Percentiles rank a stretch among this genome's conserved stretches.
Evolutionary conservation across 2,797 vertebrate genomes (phyloP).

Genomic region (Pseudopleuronectes americanus): DNA sequence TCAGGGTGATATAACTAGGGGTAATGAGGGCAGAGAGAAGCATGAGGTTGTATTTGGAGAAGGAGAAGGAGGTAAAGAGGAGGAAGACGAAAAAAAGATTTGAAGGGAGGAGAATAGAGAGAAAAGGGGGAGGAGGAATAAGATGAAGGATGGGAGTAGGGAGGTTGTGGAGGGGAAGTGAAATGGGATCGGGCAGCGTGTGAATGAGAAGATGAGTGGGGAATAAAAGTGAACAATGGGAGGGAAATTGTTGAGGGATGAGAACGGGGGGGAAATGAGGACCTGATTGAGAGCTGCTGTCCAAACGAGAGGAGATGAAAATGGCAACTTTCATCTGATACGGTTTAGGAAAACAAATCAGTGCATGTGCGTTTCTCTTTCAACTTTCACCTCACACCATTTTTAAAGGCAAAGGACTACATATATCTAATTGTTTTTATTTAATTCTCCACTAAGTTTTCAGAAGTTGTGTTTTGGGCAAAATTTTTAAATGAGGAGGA

Average conservation of each 20-base stretch:
- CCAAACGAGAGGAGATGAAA: constrained; percentile 1
- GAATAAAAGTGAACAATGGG: background rate
- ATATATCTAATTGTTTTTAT: no score
- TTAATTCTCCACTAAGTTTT: no score
- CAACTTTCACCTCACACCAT: no score
- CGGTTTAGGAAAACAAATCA: constrained; percentile 1
- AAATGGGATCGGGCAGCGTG: background rate
- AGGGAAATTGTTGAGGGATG: background rate
- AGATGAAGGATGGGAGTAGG: constrained; percentile 16
- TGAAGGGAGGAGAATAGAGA: background rate
- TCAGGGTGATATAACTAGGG: constrained; percentile 28
- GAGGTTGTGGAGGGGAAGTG: background rate
- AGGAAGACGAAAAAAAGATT: constrained; percentile 1
- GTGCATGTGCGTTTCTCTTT: background rate
- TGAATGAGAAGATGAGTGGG: constrained; percentile 2
- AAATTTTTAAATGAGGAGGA: no score
- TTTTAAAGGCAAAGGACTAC: no score
- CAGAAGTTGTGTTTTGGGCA: no score
- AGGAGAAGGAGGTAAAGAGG: constrained; percentile 17
- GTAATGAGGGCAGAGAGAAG: constrained; percentile 34
- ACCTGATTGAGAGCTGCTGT: constrained; percentile 35
- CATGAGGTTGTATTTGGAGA: constrained; percentile 34
- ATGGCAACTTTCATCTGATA: constrained; percentile 12
- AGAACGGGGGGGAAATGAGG: constrained; percentile 18
- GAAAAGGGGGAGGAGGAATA: constrained; percentile 5